Base-by-base conservation (phyloP, 2,113 vertebrate species). In the Calyptommatus sinebrachiatus region DNA sequence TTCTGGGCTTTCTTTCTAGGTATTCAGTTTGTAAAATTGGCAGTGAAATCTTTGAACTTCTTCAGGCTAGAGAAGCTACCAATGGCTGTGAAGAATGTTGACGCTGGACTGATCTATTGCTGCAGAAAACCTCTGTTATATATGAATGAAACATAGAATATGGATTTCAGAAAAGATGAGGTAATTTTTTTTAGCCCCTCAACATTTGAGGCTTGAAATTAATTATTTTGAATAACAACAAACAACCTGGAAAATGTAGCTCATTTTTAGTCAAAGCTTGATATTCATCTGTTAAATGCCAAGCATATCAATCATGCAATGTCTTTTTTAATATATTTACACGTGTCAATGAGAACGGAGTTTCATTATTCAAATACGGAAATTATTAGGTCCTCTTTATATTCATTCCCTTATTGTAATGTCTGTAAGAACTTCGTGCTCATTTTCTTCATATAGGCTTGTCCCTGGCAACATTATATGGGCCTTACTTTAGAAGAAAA, bases 221-320 rank as follows among this genome's bases (percentile, higher is more conserved):
- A 80, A 73, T 61, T 84, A 71, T 63, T 53, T 12, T 79, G 57
- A 68, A 63, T 83, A 87, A 73, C 50, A 89, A 84, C 71, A 86
- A 85, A 85, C 82, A 89, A 87, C 82, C 88, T 21, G 69, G 78
- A 89, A 89, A 89, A 72, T 28, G 0, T 11, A 35, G 75, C 76
- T 75, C 76, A 67, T n/a, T 88, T 79, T 16, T 1, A 86, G 80
- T 89, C 88, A 89, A 86, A 89, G 86, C 77, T 76, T 63, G 61
- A 62, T 86, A 73, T 87, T 86, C 4, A 26, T 75, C 87, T 81
- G 78, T 80, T 89, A 87, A 86, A 89, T 86, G 86, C 84, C 83
- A 70, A 83, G 60, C 26, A 91, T 83, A 84, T 82, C 86, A 85
- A 68, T 83, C 67, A 81, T 78, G 82, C 72, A 84, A 69, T 26